A percentile compares a stretch with the other conserved stretches of the same genome.
phyloP scores from a whole-genome alignment of 2,797 vertebrate genomes.

The Gymnoscopelus braueri region DNA sequence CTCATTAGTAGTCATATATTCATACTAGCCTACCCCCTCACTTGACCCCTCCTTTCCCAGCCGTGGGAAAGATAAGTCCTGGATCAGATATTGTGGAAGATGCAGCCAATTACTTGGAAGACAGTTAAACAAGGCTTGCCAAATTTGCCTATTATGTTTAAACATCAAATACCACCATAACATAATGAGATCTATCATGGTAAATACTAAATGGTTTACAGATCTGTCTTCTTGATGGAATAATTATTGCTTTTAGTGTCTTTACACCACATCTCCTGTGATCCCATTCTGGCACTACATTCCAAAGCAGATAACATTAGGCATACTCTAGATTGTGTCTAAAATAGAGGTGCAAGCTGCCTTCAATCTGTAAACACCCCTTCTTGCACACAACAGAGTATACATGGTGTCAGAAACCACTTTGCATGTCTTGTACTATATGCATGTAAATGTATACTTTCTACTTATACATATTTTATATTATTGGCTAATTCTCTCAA shows the following conservation, averaged over 20 bases:
- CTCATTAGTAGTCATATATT: constrained; percentile 88
- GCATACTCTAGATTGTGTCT: background rate
- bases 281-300: background rate
- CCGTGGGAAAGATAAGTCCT: constrained; percentile 83
- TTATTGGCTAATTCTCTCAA: no score
- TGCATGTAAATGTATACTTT: no score
- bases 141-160: constrained; percentile 51
- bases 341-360: background rate
- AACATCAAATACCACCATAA: constrained; percentile 24
- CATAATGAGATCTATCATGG: constrained; percentile 31
- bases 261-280: background rate
- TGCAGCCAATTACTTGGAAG: constrained; percentile 64
- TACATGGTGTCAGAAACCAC: no score
- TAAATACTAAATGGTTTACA: background rate
- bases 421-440: no score
- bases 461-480: no score
- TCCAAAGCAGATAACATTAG: background rate
- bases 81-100: constrained; percentile 60
- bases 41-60: constrained; percentile 84
- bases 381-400: no score
- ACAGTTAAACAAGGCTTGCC: constrained; percentile 46
- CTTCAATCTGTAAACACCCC: no score
- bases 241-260: constrained; percentile 11
- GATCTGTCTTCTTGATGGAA: background rate
- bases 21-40: constrained; percentile 78